These are phyloP conservation scores for Hylaeus volcanicus DNA, from an alignment of 1,140 invertebrate genomes.

Conservation along the genomic window DNA sequence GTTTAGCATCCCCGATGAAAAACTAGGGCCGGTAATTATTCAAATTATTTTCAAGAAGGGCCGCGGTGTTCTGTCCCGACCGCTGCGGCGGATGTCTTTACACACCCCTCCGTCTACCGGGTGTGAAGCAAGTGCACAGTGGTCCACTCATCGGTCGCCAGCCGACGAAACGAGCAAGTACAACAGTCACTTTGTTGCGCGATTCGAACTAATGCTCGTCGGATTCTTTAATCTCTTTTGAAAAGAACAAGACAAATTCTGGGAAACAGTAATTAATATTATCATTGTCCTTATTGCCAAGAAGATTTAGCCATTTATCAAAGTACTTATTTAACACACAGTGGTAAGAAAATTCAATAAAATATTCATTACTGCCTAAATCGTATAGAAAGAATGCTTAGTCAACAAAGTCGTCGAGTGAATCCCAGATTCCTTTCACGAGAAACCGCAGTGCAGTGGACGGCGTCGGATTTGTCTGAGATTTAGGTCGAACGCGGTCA, in stretches of 20 bases:
- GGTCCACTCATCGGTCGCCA: constrained; percentile 8
- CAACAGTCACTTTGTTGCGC: constrained; percentile 21
- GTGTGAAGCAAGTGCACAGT: constrained; percentile 36
- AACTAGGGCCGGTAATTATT: constrained; percentile 72
- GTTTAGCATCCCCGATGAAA: constrained; percentile 74
- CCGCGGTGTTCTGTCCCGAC: constrained; percentile 35
- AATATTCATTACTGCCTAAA: no score
- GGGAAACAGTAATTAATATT: no score
- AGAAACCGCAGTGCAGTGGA: constrained; percentile 31
- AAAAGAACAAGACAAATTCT: no score
- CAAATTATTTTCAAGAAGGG: constrained; percentile 72
- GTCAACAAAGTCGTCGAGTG: not conserved
- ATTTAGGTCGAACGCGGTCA: constrained; percentile 57
- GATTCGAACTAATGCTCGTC: no score
- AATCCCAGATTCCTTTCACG: not conserved
- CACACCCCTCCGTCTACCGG: constrained; percentile 35
- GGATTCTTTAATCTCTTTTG: not conserved
- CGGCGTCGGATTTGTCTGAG: constrained; percentile 18
- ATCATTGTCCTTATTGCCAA: no score
- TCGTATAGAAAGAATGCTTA: not conserved
- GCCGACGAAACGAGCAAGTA: not conserved
- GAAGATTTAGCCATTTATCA: no score
- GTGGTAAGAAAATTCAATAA: no score
- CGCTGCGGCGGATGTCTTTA: constrained; percentile 48
- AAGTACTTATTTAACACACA: no score